Base-by-base conservation (phyloP, 2,888 invertebrate species). In the Drosophila nigricruria region DNA sequence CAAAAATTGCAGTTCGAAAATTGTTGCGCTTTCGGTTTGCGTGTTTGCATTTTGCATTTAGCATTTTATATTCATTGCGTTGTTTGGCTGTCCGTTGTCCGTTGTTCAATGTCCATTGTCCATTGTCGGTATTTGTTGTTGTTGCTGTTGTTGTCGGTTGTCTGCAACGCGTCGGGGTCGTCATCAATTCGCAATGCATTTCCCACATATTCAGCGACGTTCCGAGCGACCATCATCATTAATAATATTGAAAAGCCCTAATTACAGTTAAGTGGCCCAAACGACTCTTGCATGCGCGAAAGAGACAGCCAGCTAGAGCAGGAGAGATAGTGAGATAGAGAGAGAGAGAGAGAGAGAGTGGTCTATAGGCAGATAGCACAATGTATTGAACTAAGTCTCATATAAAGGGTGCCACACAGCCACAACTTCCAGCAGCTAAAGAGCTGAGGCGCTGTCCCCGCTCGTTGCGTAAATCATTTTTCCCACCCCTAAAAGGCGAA, bases 221-320 rank as follows among this genome's bases (percentile, higher is more conserved):
- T 43, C 25, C 59, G 14, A 52, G 70, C 84, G 81, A 87, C 88
- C 88, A 85, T 88, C 86, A 87, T 87, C 87, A 87, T 87, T 87
- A 88, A 87, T 87, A 87, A 87, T 87, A 87, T 87, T 87, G 86
- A 87, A 85, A 87, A 88, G 86, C 84, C 86, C 86, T 87, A 87
- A 87, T 87, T 87, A 88, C 87, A 84, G 73, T 84, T 87, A 87
- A 87, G 86, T 87, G 86, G 82, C 86, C 84, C 82, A 84, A 85
- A 86, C 82, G 70, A 80, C 71, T 27, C 65, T 34, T 27, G 34
- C 16, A 38, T 50, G 38, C 5, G 25, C 9, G 23, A 53, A 20
- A 27, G 30, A 42, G 42, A 30, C 5, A 23, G 16, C 18, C 9
- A n/a, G 34, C 1, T 2, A 8, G 16, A n/a, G 34, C 1, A 1